Base-by-base conservation (phyloP, 1,140 invertebrate genomes). In the Solenopsis invicta region DNA sequence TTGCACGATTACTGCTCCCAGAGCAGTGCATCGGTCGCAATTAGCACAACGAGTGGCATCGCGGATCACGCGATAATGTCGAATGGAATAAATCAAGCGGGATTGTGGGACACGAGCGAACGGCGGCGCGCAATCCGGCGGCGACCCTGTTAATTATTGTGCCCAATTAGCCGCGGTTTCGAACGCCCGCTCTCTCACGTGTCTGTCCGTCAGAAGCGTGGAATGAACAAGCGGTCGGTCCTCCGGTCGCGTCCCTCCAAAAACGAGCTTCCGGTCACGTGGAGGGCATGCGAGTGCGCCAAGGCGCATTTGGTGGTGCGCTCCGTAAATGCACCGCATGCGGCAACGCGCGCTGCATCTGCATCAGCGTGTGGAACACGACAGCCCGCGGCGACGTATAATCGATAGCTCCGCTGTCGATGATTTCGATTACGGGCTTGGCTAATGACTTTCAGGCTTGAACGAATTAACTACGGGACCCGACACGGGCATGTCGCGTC, bases 121-220 rank as follows among this genome's bases (percentile, higher is more conserved):
- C 85, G 67, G 69, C 56, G 71, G 56, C 24, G 54, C 67, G 78
- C 88, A 87, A 93, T 93, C 91, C 89, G 62, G 85, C 87, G 85
- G 87, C 88, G 74, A 82, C 88, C 91, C 86, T 92, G 92, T 93
- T 93, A 94, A 93, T 94, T 93, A 93, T 93, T 91, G 92, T 91
- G 89, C 85, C 90, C 93, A 93, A 94, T 94, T 94, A 93, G 89
- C 91, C 91, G 74, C 72, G 87, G 85, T 84, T 89, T 89, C 59
- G 87, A 29, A 85, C 62, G 24, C 12, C n/a, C 61, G 59, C 41
- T 77, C 80, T 77, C 80, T 72, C 87, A 45, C 81, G 87, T 78
- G 61, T 85, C 81, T 78, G 61, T 85, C 81, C 74, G 59, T 75
- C 59, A 80, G 87, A 62, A 50, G 74, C 34, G 87, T 37, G 80